phyloP scores from a whole-genome alignment of 1,140 invertebrate species.

The Limonius californicus region DNA sequence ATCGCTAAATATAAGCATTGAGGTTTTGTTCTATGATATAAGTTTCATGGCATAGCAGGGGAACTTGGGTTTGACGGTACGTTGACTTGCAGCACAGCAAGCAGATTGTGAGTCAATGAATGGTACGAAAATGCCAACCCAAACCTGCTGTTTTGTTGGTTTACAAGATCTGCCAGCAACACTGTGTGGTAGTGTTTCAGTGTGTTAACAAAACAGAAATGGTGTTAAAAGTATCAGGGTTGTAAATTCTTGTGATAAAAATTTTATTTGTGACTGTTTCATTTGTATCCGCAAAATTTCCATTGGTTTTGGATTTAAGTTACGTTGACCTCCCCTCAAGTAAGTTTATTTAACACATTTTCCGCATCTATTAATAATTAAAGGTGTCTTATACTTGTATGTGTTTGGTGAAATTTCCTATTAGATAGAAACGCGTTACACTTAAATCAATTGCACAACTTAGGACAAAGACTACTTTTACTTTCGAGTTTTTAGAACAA shows the following conservation, averaged over 20 bases:
- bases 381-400: too few relatives aligned
- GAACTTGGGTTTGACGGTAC: not conserved
- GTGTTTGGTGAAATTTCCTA: too few relatives aligned
- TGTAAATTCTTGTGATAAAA: constrained; percentile 1
- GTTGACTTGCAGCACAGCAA: not conserved
- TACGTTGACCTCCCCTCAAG: too few relatives aligned
- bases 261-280: not conserved
- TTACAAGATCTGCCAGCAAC: not conserved
- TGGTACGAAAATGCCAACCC: not conserved
- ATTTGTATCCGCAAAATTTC: not conserved
- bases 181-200: not conserved
- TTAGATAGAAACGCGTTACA: not conserved
- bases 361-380: not conserved
- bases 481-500: not conserved
- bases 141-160: not conserved
- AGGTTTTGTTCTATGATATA: too few relatives aligned
- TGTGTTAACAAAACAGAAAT: not conserved
- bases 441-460: not conserved
- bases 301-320: not conserved
- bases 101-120: not conserved
- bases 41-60: not conserved
- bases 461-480: not conserved
- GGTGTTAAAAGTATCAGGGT: not conserved
- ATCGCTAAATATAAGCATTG: not conserved
- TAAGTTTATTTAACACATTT: not conserved